Base-by-base conservation (phyloP, 2,888 invertebrate genomes). In the Linhomoeus sp. region DNA sequence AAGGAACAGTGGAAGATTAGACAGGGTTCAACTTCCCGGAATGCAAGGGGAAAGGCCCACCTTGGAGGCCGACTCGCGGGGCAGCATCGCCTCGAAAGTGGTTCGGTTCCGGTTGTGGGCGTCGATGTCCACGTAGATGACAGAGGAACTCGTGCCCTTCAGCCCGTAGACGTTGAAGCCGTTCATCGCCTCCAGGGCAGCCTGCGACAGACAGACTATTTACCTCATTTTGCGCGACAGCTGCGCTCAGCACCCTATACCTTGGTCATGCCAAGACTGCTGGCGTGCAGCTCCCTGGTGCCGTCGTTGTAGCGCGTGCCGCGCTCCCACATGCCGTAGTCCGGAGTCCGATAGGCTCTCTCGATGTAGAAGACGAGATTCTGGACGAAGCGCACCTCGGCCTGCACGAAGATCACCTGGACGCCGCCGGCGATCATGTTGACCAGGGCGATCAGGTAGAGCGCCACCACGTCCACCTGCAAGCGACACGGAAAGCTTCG, bases 361-460 rank as follows among this genome's bases (percentile, higher is more conserved):
- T 99, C 97, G 15, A 99, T 88, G 68, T 97, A 99, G 65, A 97
- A 99, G 1, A 99, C 94, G 29, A 99, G 73, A 71, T 97, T 97
- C 72, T 99, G 97, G 15, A 99, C 75, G 71, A 97, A 97, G 29
- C 86, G 85, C 9, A 97, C 94, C 73, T 97, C 97, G 72, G 90
- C 90, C 72, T 87, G 86, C 2, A 92, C 92, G 65, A 88, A 97
- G 60, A 97, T 81, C 52, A 97, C 87, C 66, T 97, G 88, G 37
- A 92, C 71, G 0, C 94, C 94, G 17, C 90, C 87, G 2, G 83
- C 79, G 46, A 90, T 94, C 92, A 97, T 92, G 73, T 97, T 92
- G 2, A 92, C 90, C 50, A 97, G 72, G 66, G 84, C 87, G 50
- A 97, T 73, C 49, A 97, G 72, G 66, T 88, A 97, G 35, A 94